phyloP scores from a whole-genome alignment of 2,888 invertebrate genomes.

The Amphiduros pacificus region DNA sequence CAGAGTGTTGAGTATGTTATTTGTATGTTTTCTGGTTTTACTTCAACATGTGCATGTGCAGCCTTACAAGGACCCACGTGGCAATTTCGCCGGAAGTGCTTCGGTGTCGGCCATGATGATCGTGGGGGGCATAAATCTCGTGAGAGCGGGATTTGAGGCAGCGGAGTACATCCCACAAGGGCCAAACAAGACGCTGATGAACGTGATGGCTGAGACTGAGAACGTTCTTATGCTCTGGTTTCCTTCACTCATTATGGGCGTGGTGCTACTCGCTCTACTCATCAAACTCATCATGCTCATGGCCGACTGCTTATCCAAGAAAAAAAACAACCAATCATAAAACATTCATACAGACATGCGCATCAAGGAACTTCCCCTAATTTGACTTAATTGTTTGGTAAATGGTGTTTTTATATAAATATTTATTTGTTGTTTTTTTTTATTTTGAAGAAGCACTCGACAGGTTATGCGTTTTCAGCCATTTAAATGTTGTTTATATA shows the following conservation, averaged over 20 bases:
- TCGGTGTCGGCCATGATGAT: conserved; percentile 31
- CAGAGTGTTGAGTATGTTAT: conserved; percentile 33
- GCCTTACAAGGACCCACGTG: conserved; percentile 31
- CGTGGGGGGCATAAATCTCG: conserved; percentile 32
- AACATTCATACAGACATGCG: too few relatives aligned
- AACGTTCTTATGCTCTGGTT: conserved; percentile 33
- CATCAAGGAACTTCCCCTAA: too few relatives aligned
- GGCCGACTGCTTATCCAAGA: not conserved
- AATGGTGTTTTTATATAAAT: too few relatives aligned
- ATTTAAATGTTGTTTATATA: too few relatives aligned
- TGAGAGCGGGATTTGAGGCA: conserved; percentile 32
- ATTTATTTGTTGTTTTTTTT: too few relatives aligned
- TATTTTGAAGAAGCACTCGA: too few relatives aligned
- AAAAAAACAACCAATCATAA: not conserved
- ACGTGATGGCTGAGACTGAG: conserved; percentile 30
- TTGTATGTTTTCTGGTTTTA: conserved; percentile 31
- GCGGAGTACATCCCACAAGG: conserved; percentile 34
- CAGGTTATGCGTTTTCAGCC: too few relatives aligned
- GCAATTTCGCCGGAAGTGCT: conserved; percentile 32
- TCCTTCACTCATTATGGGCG: conserved; percentile 29
- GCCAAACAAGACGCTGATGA: conserved; percentile 31
- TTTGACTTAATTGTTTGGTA: too few relatives aligned
- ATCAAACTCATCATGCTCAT: conserved; percentile 22
- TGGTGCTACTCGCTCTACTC: conserved; percentile 25
- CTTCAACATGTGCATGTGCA: conserved; percentile 33